Conservation (phyloP, 2,797 vertebrate species). For the Hypotaenidia okinawae region DNA sequence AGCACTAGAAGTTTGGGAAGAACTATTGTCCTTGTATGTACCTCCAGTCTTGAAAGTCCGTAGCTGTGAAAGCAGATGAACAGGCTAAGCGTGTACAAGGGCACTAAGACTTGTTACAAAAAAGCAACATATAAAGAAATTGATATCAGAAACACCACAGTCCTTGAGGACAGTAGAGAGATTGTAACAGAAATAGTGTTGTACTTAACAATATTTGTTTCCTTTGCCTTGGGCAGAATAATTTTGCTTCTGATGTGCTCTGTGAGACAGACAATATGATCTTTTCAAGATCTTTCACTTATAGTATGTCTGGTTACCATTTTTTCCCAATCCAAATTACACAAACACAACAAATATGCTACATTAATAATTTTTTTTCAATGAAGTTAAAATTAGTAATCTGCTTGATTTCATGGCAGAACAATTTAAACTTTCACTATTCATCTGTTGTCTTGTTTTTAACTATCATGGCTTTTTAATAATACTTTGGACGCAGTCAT, state of each 20-base stretch:
- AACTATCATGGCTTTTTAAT: background rate
- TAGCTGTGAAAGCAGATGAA: constrained; percentile 17
- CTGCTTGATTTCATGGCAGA: background rate
- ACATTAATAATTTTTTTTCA: constrained; percentile 28
- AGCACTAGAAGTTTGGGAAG: constrained; percentile 10
- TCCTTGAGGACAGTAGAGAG: constrained; percentile 59
- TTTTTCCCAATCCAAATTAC: constrained; percentile 35
- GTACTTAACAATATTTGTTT: constrained; percentile 70
- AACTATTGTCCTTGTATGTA: background rate
- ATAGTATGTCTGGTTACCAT: constrained; percentile 13
- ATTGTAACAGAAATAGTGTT: constrained; percentile 44
- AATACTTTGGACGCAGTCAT: background rate
- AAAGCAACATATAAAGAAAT: constrained; percentile 56
- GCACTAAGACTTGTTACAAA: constrained; percentile 51
- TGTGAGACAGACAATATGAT: constrained; percentile 47
- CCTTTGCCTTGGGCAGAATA: constrained; percentile 62
- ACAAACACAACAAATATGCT: background rate
- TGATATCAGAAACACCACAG: constrained; percentile 63
- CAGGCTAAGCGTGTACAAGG: constrained; percentile 11
- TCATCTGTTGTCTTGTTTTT: background rate
- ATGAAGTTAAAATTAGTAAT: constrained; percentile 30
- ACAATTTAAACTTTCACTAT: background rate
- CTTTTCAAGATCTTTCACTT: constrained; percentile 46
- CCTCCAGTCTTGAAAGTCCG: background rate
- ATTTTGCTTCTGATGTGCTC: constrained; percentile 62